phyloP scores from a whole-genome alignment of 2,888 invertebrate species.

The Andrena marginata region DNA sequence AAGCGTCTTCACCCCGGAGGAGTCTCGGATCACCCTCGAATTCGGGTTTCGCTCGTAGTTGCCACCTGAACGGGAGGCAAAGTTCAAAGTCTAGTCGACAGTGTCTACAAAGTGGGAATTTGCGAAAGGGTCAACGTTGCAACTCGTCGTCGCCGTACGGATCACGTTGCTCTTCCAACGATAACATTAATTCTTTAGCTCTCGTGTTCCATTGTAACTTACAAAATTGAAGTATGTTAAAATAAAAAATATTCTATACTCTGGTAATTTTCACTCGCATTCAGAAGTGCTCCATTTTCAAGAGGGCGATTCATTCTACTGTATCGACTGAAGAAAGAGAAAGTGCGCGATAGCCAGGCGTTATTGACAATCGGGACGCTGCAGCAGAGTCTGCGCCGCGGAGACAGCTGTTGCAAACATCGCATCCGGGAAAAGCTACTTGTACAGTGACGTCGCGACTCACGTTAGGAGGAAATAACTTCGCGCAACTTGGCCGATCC shows the following conservation, averaged over 20 bases:
- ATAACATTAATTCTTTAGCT: neutral
- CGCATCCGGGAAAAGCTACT: neutral
- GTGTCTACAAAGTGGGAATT: conserved; percentile 52
- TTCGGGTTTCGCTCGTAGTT: conserved; percentile 59
- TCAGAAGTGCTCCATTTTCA: neutral
- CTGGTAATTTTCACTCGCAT: too few species aligned
- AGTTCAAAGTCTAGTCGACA: conserved; percentile 53
- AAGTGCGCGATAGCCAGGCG: neutral
- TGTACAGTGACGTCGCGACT: neutral
- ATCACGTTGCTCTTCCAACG: neutral
- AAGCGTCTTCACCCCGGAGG: conserved; percentile 76
- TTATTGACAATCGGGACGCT: neutral
- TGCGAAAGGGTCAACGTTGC: conserved; percentile 42
- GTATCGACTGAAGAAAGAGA: neutral
- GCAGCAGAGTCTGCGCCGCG: neutral
- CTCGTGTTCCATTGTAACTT: neutral
- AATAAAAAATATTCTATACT: too few species aligned
- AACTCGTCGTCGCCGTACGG: neutral
- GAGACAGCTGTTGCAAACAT: conserved; percentile 6
- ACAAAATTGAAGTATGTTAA: too few species aligned
- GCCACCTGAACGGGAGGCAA: conserved; percentile 50
- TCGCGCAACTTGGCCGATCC: neutral
- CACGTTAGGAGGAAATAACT: conserved; percentile 1
- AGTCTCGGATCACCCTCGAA: conserved; percentile 70
- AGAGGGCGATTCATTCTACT: neutral